Percentiles rank a stretch among this genome's conserved stretches.
Conservation (phyloP, 1,140 invertebrate genomes). For the Lepidotrigona ventralis region DNA sequence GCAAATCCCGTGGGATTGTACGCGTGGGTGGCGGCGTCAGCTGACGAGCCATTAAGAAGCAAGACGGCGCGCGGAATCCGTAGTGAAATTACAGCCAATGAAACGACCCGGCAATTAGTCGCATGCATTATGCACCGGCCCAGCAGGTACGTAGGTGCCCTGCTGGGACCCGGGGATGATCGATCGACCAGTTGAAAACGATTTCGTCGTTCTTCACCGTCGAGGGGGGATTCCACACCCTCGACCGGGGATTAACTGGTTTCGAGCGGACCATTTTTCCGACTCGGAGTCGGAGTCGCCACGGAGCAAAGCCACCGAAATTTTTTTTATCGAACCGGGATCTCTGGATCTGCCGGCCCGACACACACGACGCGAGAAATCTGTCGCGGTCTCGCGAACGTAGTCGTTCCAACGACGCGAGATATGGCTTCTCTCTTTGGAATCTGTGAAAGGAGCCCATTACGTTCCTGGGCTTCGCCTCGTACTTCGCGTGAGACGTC, state of each 20-base stretch:
- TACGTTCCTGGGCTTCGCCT: neutral
- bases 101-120: slow-evolving; percentile 51
- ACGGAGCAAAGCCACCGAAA: slow-evolving; percentile 6
- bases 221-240: neutral
- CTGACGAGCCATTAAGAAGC: slow-evolving; percentile 37
- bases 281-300: neutral
- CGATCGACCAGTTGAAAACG: slow-evolving; percentile 42
- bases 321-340: slow-evolving; percentile 15
- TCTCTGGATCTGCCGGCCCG: neutral
- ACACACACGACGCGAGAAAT: neutral
- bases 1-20: slow-evolving; percentile 22
- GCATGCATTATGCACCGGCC: slow-evolving; percentile 38
- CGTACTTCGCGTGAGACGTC: neutral
- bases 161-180: slow-evolving; percentile 40
- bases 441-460: neutral
- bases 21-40: slow-evolving; percentile 32
- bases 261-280: slow-evolving; percentile 25
- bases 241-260: slow-evolving; percentile 32
- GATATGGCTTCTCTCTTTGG: neutral
- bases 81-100: slow-evolving; percentile 47
- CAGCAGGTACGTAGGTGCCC: slow-evolving; percentile 17
- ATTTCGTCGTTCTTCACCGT: slow-evolving; percentile 29
- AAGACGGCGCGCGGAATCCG: slow-evolving; percentile 30
- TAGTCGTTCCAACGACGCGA: neutral
- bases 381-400: neutral